A percentile compares a stretch with the other conserved stretches of the same genome.
Conservation (phyloP, 2,113 vertebrate species). For the Hepsetus odoe region DNA sequence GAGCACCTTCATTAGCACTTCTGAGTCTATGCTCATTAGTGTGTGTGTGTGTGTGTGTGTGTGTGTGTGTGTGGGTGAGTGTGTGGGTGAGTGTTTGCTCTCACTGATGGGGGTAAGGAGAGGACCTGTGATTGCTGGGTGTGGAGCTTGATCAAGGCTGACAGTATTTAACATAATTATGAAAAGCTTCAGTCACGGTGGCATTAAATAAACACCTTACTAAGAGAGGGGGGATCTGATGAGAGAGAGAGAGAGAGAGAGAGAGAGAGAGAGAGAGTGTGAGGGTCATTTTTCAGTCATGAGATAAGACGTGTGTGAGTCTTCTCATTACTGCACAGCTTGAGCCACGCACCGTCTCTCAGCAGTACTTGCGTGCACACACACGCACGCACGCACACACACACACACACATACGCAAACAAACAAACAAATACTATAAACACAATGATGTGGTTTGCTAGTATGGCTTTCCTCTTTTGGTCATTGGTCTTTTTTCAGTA, state of each 20-base stretch:
- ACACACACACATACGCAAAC: conserved; percentile 7
- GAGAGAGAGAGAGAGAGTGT: conserved; percentile 27
- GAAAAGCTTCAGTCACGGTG: conserved; percentile 63
- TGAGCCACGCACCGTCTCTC: conserved; percentile 41
- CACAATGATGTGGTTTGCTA: conserved; percentile 14
- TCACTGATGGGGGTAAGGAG: conserved; percentile 49
- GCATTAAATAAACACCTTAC: conserved; percentile 63
- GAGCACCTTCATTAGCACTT: conserved; percentile 59
- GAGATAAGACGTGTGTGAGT: conserved; percentile 52
- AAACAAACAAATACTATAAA: background rate
- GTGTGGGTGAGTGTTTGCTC: no score
- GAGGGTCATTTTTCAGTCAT: conserved; percentile 56
- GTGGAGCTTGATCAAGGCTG: conserved; percentile 57
- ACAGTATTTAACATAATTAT: conserved; percentile 64
- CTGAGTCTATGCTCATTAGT: conserved; percentile 59
- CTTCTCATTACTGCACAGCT: conserved; percentile 59
- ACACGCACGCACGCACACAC: conserved; percentile 38
- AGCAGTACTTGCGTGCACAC: conserved; percentile 31
- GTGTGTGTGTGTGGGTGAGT: conserved; percentile 18
- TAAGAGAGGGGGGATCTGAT: conserved; percentile 51
- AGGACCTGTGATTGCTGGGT: conserved; percentile 56
- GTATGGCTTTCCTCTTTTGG: conserved; percentile 11
- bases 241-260: conserved; percentile 39
- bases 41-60: conserved; percentile 29
- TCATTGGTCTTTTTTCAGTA: no score